Evolutionary conservation across 2,888 invertebrate genomes (phyloP), one percentile per base, ranked within the genome.

Genomic region (Nomada ferruginata): DNA sequence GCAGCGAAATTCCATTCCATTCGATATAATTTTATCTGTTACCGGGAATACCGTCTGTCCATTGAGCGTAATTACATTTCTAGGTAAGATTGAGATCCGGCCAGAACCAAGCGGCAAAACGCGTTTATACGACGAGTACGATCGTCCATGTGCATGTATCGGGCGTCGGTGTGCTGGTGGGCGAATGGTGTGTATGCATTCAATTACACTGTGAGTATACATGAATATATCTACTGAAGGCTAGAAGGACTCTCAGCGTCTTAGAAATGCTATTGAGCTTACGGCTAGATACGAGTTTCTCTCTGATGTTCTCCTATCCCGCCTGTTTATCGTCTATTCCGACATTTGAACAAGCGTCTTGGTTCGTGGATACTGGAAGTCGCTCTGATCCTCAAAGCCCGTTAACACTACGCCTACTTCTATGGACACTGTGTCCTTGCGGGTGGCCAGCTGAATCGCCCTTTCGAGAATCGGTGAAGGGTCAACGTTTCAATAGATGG

Each of bases 311-410:
- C 77, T 82, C 72, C 85, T 88, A 89, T 91, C 86, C 82, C 82
- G 89, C 85, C 90, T 91, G 90, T 92, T 92, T 91, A 92, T 91
- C 91, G 89, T 91, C 90, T 90, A 89, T 89, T 90, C 89, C 87
- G 85, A 86, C 89, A 87, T 87, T 90, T 84, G 88, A 78, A 84
- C 85, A 86, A 84, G 71, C 86, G 72, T 77, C 72, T 82, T 76
- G 61, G 80, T 70, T 66, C 85, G 74, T 71, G 59, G 73, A 29
- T 66, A 71, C 61, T 60, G 55, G 55, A 57, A 83, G 83, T 87
- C 89, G 69, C 83, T 81, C 69, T 64, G 74, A 77, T 79, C 76
- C 59, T 91, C 91, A 91, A 92, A 92, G 91, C 90, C 89, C 86
- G 87, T 90, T 85, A 89, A 86, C 79, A 76, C 85, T 73, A 75